Base-by-base conservation (phyloP, 1,140 invertebrate species). In the Caerostris darwini region DNA sequence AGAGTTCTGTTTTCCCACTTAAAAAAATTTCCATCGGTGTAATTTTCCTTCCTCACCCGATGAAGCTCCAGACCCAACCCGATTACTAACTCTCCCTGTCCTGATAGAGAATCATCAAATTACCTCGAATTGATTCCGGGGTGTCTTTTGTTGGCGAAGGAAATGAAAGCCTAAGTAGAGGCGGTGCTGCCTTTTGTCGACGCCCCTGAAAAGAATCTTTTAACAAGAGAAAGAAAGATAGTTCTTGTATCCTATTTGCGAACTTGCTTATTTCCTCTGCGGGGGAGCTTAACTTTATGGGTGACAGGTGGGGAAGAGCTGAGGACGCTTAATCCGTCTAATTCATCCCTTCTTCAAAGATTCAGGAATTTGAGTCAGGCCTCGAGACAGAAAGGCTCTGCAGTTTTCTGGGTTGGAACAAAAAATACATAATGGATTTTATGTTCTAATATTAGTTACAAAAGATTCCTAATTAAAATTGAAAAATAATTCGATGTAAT, bases 21-120 rank as follows among this genome's bases (percentile, higher is more conserved):
- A n/a, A n/a, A n/a, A n/a, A n/a, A n/a, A n/a, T n/a, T n/a, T n/a
- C n/a, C n/a, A n/a, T n/a, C n/a, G n/a, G n/a, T n/a, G n/a, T n/a
- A n/a, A n/a, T n/a, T n/a, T n/a, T n/a, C n/a, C n/a, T n/a, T n/a
- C n/a, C n/a, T n/a, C n/a, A n/a, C n/a, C n/a, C n/a, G n/a, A n/a
- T n/a, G n/a, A n/a, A n/a, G n/a, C n/a, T n/a, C 64, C 64, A 64
- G 17, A 54, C 3, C 14, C n/a, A 87, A 64, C 85, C 14, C 85
- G 85, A 64, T 64, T 87, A 87, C n/a, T 34, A 64, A 34, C 54
- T 64, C 19, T n/a, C n/a, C 85, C 7, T 87, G 61, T 87, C 53
- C 58, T 87, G 59, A 87, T 64, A 87, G 59, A 10, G 85, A 87
- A 64, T 87, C 85, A 87, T 87, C 5, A 87, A 87, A 87, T 61